Percentiles rank a stretch among this genome's conserved stretches.
phyloP scores from a whole-genome alignment of 2,888 invertebrate species.

The Phengaris arion region DNA sequence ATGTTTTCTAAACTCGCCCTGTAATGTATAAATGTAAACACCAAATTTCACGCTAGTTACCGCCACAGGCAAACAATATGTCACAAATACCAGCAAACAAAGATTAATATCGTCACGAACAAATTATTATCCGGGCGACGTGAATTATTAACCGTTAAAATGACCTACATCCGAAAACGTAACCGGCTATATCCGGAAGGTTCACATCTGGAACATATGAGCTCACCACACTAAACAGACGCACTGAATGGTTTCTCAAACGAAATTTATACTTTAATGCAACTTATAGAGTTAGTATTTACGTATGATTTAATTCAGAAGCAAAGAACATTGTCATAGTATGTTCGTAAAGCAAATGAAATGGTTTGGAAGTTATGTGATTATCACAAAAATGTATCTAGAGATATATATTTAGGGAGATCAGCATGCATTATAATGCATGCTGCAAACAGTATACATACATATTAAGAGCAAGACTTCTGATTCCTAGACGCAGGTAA shows the following conservation, averaged over 20 bases:
- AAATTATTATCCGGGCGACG: constrained; percentile 20
- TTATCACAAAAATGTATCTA: background rate
- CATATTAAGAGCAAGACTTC: background rate
- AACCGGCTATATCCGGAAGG: constrained; percentile 26
- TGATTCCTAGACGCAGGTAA: background rate
- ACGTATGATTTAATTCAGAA: background rate
- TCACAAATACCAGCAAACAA: constrained; percentile 20
- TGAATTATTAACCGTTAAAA: constrained; percentile 27
- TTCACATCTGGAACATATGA: constrained; percentile 15
- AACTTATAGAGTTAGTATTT: background rate
- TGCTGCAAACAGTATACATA: too few relatives aligned
- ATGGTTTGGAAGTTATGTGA: background rate
- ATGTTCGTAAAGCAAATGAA: background rate
- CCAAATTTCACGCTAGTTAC: constrained; percentile 20
- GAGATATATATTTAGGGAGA: too few relatives aligned
- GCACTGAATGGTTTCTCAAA: background rate
- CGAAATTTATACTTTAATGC: background rate
- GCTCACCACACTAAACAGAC: constrained; percentile 8
- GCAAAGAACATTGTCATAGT: too few relatives aligned
- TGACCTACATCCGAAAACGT: constrained; percentile 20
- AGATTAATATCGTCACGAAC: constrained; percentile 25
- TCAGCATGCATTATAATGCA: too few relatives aligned
- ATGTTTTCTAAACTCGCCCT: background rate
- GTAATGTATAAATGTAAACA: constrained; percentile 11
- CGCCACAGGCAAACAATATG: background rate